Percentiles rank a stretch among this genome's conserved stretches.
These are phyloP conservation scores for Macrotus californicus DNA, from an alignment of 2,113 vertebrate species.

Conservation along the genomic window DNA sequence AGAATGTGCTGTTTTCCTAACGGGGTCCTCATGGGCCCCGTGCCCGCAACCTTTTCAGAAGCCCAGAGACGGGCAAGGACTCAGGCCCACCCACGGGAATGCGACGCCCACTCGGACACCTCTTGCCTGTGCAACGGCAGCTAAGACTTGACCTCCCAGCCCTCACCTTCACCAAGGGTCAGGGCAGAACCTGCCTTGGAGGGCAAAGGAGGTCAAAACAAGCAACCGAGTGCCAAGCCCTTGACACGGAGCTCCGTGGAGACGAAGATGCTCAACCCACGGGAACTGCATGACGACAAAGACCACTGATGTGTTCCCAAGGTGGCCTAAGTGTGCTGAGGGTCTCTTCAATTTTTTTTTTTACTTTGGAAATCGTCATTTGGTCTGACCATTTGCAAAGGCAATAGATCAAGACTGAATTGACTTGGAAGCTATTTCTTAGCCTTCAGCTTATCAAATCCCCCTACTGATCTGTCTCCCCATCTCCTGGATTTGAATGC, in stretches of 20 bases:
- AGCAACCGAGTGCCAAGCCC: not conserved
- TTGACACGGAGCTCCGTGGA: accelerated
- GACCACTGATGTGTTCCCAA: not conserved
- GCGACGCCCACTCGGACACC: accelerated
- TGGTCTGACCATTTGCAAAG: not conserved
- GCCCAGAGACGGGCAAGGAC: not conserved
- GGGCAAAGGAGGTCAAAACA: not conserved
- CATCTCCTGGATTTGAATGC: not conserved
- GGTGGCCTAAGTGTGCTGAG: not conserved
- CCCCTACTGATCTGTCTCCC: not conserved
- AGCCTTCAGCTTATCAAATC: not conserved
- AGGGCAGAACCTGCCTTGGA: no score
- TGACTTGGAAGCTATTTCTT: not conserved
- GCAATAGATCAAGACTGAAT: not conserved
- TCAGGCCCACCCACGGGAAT: accelerated
- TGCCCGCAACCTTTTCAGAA: not conserved
- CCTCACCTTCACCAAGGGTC: accelerated
- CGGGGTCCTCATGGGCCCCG: not conserved
- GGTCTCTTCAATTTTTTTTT: not conserved
- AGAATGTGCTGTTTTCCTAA: not conserved
- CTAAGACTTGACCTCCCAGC: accelerated
- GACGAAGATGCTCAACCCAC: accelerated
- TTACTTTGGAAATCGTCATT: not conserved
- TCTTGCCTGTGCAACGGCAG: accelerated
- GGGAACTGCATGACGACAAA: accelerated